Evolutionary conservation across 2,797 vertebrate genomes (phyloP), one percentile per base, ranked within the genome.

Genomic region (Muscicapa striata): DNA sequence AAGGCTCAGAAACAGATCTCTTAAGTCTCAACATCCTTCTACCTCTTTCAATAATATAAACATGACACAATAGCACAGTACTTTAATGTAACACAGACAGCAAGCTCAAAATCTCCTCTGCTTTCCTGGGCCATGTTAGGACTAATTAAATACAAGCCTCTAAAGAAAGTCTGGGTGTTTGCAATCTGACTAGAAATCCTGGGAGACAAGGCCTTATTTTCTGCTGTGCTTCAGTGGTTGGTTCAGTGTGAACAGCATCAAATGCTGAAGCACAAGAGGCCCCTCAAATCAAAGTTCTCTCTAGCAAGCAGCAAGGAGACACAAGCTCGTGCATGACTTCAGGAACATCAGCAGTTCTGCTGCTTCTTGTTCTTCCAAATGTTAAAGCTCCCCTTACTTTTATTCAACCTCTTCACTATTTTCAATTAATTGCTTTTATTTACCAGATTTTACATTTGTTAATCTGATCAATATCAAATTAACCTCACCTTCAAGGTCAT

Each of bases 391-490:
- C 62, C 72, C 61, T 95, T 61, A 57, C 90, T 95, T 96, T 84
- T 63, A 62, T 88, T 93, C 91, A 95, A 34, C 45, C 72, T 89
- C 51, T 58, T 89, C 81, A 57, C 87, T 87, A 32, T 84, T 96
- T 96, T 89, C 89, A 96, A 95, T 97, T 95, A 95, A 96, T 96
- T 94, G 78, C 85, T 95, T 63, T 94, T 92, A 93, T 89, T 95
- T 91, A 84, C 32, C 79, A 94, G 93, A 75, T 95, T 95, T 95
- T 72, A 82, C 87, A 87, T 96, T 95, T 93, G 94, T 93, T 96
- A 95, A 97, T 97, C 83, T 95, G 93, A 95, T 97, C 96, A 95
- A 93, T 96, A 97, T 79, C 82, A 45, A 95, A 92, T 95, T 96
- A 97, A 97, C 95, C 95, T 97, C 87, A 87, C 89, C 95, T 96